Evolutionary conservation across 1,140 invertebrate genomes (phyloP), one percentile per base, ranked within the genome.

Genomic region (Eumaeus atala): DNA sequence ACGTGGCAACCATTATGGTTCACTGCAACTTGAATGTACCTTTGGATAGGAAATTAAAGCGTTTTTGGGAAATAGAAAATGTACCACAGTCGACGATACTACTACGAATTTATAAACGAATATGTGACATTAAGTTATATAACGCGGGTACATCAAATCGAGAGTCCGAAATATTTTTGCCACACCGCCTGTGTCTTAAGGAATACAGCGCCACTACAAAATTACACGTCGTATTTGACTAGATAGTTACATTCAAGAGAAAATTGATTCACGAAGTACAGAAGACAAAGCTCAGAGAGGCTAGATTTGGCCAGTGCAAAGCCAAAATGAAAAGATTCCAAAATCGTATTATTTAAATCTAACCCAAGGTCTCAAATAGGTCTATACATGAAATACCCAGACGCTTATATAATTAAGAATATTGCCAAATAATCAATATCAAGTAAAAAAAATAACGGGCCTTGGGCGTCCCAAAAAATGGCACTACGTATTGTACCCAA

Each of bases 141-240:
- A 71, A 48, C 36, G 7, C 54, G 33, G 0, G 48, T 53, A 37
- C 0, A 55, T 21, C 37, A 42, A 42, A n/a, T 51, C n/a, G 10
- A 14, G 9, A 35, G 28, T 33, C 60, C 57, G 34, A 37, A 54
- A 42, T 70, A 72, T 63, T 82, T 79, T 38, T 87, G 7, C 78
- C 80, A 4, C 82, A 88, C 61, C 78, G 79, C 33, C 57, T 62
- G 9, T 79, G 87, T 0, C n/a, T 68, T 9, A 56, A 62, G 28
- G 55, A 63, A 33, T 33, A 56, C 8, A 72, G 66, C 34, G 44
- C 48, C 4, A 77, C 74, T 9, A 77, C 71, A 3, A 74, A 74
- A 58, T 37, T 80, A 11, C 36, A 74, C 40, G 66, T 68, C 14
- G 75, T 78, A 3, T 77, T 81, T 56, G 59, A 77, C 57, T 74